Percentiles rank a stretch among this genome's conserved stretches.
Evolutionary conservation across 1,140 invertebrate species (phyloP).

Genomic region (Ips typographus): DNA sequence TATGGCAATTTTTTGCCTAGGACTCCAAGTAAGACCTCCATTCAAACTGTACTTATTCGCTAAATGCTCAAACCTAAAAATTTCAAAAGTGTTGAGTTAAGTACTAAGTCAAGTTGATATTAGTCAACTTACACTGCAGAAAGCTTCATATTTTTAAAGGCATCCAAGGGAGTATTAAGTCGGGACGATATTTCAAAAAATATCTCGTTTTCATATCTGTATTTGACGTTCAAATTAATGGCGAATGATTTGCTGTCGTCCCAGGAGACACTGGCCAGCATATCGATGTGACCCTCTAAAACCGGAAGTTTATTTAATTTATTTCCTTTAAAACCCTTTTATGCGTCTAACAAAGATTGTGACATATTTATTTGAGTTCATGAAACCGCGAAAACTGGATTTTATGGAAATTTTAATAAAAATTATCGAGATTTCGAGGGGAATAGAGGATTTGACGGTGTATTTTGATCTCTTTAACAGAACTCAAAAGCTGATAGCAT

Average conservation of each 20-base stretch:
- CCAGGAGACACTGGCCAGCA: conserved; percentile 57
- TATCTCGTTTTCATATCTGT: conserved; percentile 51
- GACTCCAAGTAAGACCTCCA: conserved; percentile 59
- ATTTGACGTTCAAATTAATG: conserved; percentile 56
- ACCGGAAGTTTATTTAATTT: conserved; percentile 18
- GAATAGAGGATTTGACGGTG: too few species aligned
- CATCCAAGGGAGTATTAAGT: conserved; percentile 69
- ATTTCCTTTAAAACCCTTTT: conserved; percentile 9
- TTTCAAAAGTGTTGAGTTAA: background rate
- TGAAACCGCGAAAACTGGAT: too few species aligned
- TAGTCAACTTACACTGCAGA: conserved; percentile 57
- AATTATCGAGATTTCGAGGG: too few species aligned
- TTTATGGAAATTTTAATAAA: too few species aligned
- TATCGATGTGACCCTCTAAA: conserved; percentile 40
- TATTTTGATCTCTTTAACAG: too few species aligned
- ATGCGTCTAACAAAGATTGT: too few species aligned
- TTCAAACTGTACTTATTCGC: conserved; percentile 49
- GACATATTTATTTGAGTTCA: too few species aligned
- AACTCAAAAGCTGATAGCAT: background rate
- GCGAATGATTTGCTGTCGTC: conserved; percentile 56
- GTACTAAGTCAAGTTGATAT: background rate
- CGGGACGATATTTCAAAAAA: conserved; percentile 50
- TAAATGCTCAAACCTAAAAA: conserved; percentile 52
- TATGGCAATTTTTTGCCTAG: conserved; percentile 57
- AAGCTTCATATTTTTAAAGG: conserved; percentile 70